A percentile compares a stretch with the other conserved stretches of the same genome.
Evolutionary conservation across 53 echinoderm and acorn worm genomes (phyloP).

Genomic region (Astropecten irregularis): DNA sequence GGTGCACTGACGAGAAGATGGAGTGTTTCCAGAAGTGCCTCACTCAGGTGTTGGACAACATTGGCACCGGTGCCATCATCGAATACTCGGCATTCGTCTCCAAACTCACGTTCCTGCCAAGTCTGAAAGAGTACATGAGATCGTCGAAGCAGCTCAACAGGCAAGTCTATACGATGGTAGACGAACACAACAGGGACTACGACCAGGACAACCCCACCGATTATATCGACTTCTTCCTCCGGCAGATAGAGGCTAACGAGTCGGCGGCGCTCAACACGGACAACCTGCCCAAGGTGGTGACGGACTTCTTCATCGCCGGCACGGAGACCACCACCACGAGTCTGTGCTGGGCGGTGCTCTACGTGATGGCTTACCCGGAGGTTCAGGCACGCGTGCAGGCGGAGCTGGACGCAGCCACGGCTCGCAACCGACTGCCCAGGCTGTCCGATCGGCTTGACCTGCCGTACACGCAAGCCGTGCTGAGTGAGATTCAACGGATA

Average conservation of each 20-base stretch:
- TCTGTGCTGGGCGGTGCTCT: conserved; percentile 11
- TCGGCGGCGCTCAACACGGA: neutral
- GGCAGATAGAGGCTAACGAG: neutral
- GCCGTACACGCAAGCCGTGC: conserved; percentile 35
- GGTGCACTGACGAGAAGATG: conserved; percentile 16
- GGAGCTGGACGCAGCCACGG: conserved; percentile 24
- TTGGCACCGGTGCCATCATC: neutral
- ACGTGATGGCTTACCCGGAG: conserved; percentile 33
- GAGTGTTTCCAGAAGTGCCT: neutral
- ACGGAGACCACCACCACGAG: conserved; percentile 27
- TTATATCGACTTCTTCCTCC: conserved; percentile 6
- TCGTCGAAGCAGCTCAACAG: neutral
- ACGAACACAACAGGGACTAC: neutral
- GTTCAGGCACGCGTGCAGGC: conserved; percentile 4
- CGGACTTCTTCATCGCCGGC: conserved; percentile 28
- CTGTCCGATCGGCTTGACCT: conserved; percentile 6
- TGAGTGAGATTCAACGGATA: conserved; percentile 11
- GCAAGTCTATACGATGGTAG: neutral
- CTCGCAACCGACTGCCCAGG: conserved; percentile 8
- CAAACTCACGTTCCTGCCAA: conserved; percentile 7
- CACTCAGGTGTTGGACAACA: neutral
- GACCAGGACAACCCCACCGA: neutral
- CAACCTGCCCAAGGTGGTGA: neutral
- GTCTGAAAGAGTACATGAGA: neutral
- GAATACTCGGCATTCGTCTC: conserved; percentile 20